Conservation (phyloP, 1,140 invertebrate genomes). For the Coenobita brevimanus region DNA sequence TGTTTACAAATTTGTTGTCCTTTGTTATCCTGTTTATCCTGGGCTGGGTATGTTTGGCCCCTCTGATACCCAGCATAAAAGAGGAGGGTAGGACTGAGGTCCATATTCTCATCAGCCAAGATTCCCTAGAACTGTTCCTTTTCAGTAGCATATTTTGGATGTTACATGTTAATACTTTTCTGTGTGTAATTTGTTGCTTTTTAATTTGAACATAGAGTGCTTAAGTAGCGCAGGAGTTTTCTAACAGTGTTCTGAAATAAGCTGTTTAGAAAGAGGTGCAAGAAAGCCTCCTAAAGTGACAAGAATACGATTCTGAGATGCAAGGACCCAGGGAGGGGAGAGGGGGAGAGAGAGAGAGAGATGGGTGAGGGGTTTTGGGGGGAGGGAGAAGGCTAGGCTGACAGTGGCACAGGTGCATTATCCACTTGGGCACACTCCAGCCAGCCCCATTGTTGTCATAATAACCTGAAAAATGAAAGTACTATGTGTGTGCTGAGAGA, state of each 20-base stretch:
- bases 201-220: too few species aligned
- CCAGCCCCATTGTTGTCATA: background rate
- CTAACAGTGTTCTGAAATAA: background rate
- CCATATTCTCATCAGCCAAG: too few species aligned
- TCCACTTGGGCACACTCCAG: background rate
- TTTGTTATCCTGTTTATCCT: conserved; percentile 6
- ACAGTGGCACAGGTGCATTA: conserved; percentile 29
- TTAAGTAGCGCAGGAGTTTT: background rate
- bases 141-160: too few species aligned
- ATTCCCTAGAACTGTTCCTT: too few species aligned
- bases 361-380: background rate
- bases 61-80: background rate
- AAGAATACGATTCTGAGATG: too few species aligned
- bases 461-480: background rate
- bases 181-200: too few species aligned
- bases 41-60: background rate
- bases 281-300: too few species aligned
- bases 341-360: background rate
- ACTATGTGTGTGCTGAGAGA: background rate
- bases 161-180: too few species aligned
- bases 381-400: too few species aligned
- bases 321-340: background rate
- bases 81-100: background rate
- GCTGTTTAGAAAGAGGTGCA: too few species aligned
- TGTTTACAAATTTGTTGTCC: conserved; percentile 43